Percentiles rank a stretch among this genome's conserved stretches.
Conservation (phyloP, 1,140 invertebrate species). For the Metaphire vulgaris region DNA sequence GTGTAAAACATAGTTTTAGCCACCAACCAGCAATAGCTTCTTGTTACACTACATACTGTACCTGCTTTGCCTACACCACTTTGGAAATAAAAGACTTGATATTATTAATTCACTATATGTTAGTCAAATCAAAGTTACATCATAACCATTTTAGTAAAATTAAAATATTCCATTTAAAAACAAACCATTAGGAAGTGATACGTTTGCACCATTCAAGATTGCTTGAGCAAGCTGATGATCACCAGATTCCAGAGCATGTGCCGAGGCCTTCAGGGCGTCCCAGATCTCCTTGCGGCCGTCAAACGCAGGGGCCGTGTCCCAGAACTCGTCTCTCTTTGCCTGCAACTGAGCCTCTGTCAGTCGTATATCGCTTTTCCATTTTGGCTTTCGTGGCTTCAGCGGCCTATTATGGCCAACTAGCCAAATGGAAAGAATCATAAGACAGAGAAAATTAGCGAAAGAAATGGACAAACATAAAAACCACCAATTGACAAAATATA, state of each 20-base stretch:
- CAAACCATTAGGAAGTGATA: slow-evolving; percentile 82
- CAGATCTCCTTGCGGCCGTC: slow-evolving; percentile 96
- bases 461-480: no score
- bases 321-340: slow-evolving; percentile 92
- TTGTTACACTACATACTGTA: no score
- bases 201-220: slow-evolving; percentile 88
- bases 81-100: no score
- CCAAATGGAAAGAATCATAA: no score
- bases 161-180: slow-evolving; percentile 4
- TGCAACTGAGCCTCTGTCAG: slow-evolving; percentile 85
- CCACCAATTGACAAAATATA: no score
- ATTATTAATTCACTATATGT: not conserved
- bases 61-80: no score
- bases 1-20: slow-evolving; percentile 79
- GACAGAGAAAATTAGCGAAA: no score
- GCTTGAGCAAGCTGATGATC: slow-evolving; percentile 91
- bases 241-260: slow-evolving; percentile 72
- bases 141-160: slow-evolving; percentile 53
- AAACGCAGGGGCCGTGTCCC: slow-evolving; percentile 94
- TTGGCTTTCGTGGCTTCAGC: slow-evolving; percentile 81
- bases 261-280: slow-evolving; percentile 88
- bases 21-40: no score
- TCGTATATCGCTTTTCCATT: slow-evolving; percentile 92
- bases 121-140: no score
- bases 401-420: slow-evolving; percentile 84